Evolutionary conservation across 2,113 vertebrate genomes (phyloP).

Genomic region (Delphinapterus leucas): DNA sequence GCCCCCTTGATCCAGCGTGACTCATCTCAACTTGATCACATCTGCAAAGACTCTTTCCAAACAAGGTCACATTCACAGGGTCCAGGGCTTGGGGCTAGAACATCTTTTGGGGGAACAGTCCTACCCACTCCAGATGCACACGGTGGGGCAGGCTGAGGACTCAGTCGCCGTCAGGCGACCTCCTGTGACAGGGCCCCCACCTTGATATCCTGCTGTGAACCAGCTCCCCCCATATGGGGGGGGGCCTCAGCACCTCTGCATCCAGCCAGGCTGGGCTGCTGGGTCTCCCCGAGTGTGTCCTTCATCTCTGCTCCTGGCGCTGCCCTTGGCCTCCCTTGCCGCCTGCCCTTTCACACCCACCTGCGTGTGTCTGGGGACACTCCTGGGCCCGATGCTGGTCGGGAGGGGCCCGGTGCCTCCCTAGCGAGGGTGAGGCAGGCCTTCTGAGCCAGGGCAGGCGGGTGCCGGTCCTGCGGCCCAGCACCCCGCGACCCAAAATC

Average conservation of each 20-base stretch:
- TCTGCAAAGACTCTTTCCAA: neutral
- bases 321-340: neutral
- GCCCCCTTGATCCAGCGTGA: neutral
- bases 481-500: accelerated
- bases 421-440: neutral
- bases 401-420: neutral
- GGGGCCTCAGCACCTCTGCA: neutral
- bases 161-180: neutral
- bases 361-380: neutral
- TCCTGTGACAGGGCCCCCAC: neutral
- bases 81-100: neutral
- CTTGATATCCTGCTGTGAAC: neutral
- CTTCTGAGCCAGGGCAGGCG: neutral
- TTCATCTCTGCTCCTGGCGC: neutral
- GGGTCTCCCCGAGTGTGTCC: neutral
- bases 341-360: neutral
- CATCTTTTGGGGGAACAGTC: too few relatives aligned
- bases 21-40: accelerated
- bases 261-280: neutral
- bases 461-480: neutral
- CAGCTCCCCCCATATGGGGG: neutral
- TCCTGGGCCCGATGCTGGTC: neutral
- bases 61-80: neutral
- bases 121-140: accelerated
- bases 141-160: neutral